Base-by-base conservation (phyloP, 2,797 vertebrate species). In the Lithobates pipiens region DNA sequence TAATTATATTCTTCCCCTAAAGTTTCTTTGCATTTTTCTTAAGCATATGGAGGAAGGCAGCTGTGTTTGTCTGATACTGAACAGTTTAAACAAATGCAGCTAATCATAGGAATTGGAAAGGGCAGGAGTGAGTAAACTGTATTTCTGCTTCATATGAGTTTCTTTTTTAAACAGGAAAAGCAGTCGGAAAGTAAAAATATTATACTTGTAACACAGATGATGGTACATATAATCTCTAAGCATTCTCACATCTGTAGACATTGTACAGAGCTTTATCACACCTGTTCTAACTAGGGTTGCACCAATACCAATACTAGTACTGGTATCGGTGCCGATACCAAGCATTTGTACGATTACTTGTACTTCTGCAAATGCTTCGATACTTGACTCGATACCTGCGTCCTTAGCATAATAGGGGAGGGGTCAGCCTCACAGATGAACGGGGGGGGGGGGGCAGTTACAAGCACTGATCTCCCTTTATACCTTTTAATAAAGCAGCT, bases 41-140 rank as follows among this genome's bases (percentile, higher is more conserved):
- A 65, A 77, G 0, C 2, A 25, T 44, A 9, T 23, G 69, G 80
- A 79, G 85, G 29, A 54, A 77, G 32, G 27, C 67, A 61, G 25
- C 69, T 61, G 8, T 57, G 46, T 74, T 72, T 46, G 61, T 70
- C 25, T 70, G 70, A 82, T 16, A 75, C 15, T 83, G 85, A 80
- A 78, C 16, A 84, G 23, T 76, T 50, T 76, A 76, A 72, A 74
- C 84, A 72, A 75, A 86, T 86, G 23, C 25, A 70, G 78, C 46
- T 32, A 80, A 82, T 76, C 32, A 76, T 69, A 27, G 29, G 6
- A 85, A 82, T 86, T 72, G 29, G 25, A 83, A 23, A 15, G 32
- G 70, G 42, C 84, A 85, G 70, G 5, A 27, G 23, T 25, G 9
- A 63, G 39, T 36, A 39, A 74, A 34, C 23, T n/a, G 27, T 34